Conservation (phyloP, 1,140 invertebrate species). For the Papilio dardanus region DNA sequence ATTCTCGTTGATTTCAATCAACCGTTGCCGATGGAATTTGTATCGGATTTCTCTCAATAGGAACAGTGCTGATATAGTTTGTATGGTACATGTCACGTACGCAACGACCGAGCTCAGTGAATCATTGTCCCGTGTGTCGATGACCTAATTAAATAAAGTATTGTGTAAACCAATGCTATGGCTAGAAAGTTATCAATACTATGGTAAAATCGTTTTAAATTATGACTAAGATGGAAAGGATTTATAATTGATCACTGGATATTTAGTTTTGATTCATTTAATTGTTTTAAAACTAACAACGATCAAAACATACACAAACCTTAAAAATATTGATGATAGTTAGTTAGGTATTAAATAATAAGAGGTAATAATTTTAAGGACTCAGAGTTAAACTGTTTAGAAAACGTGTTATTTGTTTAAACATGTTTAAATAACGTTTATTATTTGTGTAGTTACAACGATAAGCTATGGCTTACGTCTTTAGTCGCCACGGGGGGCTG, state of each 20-base stretch:
- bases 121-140: not conserved
- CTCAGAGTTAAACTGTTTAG: not conserved
- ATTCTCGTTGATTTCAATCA: conserved; percentile 10
- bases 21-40: conserved; percentile 1
- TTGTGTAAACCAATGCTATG: not conserved
- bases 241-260: not conserved
- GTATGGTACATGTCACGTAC: conserved; percentile 4
- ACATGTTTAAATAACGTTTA: conserved; percentile 18
- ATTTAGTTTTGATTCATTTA: not conserved
- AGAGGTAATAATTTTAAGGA: not conserved
- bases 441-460: conserved; percentile 10
- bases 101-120: not conserved
- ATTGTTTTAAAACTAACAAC: not conserved
- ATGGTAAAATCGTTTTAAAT: not conserved
- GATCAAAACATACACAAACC: not conserved
- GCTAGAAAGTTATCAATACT: not conserved
- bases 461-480: conserved; percentile 9
- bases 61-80: not conserved
- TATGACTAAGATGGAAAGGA: not conserved
- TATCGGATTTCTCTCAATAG: conserved; percentile 3
- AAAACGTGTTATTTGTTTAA: conserved; percentile 14
- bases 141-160: conserved; percentile 10
- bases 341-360: not conserved
- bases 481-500: not conserved
- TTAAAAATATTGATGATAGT: not conserved